phyloP scores from a whole-genome alignment of 2,113 vertebrate species.

The Hippotragus niger region DNA sequence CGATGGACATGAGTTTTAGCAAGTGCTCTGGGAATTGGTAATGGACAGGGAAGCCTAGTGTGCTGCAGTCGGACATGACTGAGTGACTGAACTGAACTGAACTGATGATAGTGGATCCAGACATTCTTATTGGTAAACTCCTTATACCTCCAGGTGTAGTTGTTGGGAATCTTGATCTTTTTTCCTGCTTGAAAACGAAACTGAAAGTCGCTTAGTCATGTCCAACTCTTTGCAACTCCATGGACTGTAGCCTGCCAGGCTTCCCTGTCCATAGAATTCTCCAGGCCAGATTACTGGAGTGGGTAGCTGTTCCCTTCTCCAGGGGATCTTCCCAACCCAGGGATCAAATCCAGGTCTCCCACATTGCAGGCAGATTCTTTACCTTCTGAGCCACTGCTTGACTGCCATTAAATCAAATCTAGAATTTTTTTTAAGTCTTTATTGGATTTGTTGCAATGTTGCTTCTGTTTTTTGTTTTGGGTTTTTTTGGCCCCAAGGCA shows the following conservation, averaged over 20 bases:
- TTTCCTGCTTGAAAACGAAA: background rate
- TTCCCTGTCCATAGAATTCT: background rate
- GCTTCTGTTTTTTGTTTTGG: background rate
- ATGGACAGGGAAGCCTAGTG: background rate
- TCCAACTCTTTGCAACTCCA: background rate
- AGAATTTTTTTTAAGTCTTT: background rate
- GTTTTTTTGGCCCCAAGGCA: background rate
- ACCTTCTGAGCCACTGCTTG: background rate
- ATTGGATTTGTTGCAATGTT: background rate
- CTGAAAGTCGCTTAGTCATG: background rate
- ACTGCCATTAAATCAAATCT: conserved; percentile 7
- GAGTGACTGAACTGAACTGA: background rate
- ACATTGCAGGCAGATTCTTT: background rate
- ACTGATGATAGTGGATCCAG: background rate
- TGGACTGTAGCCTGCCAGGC: background rate
- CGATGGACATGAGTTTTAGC: background rate
- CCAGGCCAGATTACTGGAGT: background rate
- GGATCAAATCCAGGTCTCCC: background rate
- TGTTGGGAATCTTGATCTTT: background rate
- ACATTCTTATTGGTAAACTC: background rate
- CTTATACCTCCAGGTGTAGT: background rate
- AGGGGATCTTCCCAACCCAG: background rate
- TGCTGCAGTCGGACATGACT: background rate
- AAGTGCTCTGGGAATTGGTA: background rate
- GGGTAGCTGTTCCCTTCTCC: background rate